Evolutionary conservation across 2,113 vertebrate genomes (phyloP).

Genomic region (Phaethon lepturus): DNA sequence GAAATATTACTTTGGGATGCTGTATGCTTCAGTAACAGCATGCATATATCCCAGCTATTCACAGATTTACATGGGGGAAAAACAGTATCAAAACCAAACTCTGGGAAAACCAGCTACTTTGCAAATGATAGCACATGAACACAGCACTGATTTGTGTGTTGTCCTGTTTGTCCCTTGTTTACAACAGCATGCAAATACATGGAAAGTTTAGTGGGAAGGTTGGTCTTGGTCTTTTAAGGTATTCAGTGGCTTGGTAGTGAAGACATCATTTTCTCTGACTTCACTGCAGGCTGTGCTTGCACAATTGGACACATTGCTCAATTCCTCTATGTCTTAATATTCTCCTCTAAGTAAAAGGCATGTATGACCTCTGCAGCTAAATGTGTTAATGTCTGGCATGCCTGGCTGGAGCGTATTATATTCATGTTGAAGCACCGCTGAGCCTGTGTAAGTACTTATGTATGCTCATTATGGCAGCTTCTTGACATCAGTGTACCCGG

Average conservation of each 20-base stretch:
- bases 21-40: neutral
- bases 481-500: neutral
- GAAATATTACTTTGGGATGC: conserved; percentile 22
- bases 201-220: neutral
- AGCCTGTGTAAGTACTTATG: neutral
- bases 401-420: neutral
- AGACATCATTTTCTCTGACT: neutral
- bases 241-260: neutral
- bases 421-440: neutral
- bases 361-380: neutral
- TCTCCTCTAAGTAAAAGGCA: neutral
- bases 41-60: neutral
- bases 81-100: neutral
- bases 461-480: neutral
- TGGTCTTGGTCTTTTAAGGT: neutral
- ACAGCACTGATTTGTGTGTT: neutral
- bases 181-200: neutral
- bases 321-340: neutral
- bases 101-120: neutral
- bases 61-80: neutral
- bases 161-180: neutral
- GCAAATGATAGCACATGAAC: neutral
- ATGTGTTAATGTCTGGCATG: neutral
- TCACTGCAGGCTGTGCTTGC: neutral
- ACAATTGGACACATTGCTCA: neutral